Percentiles rank a stretch among this genome's conserved stretches.
Evolutionary conservation across 2,888 invertebrate genomes (phyloP).

Genomic region (Heliconius aoede): DNA sequence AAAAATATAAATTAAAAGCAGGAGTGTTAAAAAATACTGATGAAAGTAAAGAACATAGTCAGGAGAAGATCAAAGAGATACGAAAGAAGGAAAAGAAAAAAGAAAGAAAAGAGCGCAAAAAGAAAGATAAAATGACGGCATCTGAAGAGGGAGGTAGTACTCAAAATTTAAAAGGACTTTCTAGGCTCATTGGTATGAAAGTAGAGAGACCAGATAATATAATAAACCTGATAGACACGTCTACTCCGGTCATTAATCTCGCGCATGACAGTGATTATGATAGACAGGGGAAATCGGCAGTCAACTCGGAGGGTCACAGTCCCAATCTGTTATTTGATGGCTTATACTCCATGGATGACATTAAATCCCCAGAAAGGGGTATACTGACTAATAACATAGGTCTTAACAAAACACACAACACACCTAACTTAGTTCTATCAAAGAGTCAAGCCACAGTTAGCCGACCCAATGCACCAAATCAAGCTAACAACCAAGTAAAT

Average conservation of each 20-base stretch:
- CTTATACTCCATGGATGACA: constrained; percentile 68
- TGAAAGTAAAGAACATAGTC: constrained; percentile 42
- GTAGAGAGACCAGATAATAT: constrained; percentile 51
- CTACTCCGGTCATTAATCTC: constrained; percentile 24
- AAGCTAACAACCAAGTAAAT: constrained; percentile 51
- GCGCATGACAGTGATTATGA: constrained; percentile 62
- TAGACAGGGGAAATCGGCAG: constrained; percentile 64
- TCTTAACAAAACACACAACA: constrained; percentile 10
- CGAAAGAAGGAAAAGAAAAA: constrained; percentile 51
- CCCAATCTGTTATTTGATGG: constrained; percentile 64
- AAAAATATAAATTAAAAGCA: constrained; percentile 53
- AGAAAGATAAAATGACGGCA: constrained; percentile 46
- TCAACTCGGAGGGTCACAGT: constrained; percentile 58
- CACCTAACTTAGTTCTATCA: not conserved
- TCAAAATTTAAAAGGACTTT: constrained; percentile 52
- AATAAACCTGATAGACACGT: constrained; percentile 16
- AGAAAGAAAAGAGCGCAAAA: constrained; percentile 52
- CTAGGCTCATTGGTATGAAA: constrained; percentile 68
- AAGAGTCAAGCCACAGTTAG: not conserved
- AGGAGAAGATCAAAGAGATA: constrained; percentile 46
- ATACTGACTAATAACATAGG: constrained; percentile 33
- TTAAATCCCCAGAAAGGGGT: constrained; percentile 59
- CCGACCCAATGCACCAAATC: not conserved
- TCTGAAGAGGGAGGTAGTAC: constrained; percentile 25
- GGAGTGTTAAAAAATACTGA: constrained; percentile 44